Conservation (phyloP, 2,888 invertebrate genomes). For the Ernsta delagoae region DNA sequence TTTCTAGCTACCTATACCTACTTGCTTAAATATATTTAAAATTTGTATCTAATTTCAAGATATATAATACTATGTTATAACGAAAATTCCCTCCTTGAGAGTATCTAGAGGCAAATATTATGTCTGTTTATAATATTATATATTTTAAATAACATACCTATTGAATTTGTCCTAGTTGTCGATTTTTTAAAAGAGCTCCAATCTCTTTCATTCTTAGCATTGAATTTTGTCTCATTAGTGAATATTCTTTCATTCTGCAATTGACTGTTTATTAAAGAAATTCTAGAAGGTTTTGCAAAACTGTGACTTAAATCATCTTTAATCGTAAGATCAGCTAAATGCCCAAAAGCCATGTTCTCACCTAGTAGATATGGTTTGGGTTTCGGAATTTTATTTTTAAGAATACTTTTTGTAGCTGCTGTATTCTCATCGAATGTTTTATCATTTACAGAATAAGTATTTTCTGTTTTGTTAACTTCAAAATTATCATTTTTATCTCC, state of each 20-base stretch:
- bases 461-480: conserved; percentile 49
- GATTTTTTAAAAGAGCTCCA: conserved; percentile 49
- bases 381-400: conserved; percentile 90
- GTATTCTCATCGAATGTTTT: conserved; percentile 75
- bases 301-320: conserved; percentile 47
- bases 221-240: conserved; percentile 52
- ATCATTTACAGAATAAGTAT: conserved; percentile 52
- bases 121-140: conserved; percentile 4
- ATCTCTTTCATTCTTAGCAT: conserved; percentile 49
- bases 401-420: conserved; percentile 87
- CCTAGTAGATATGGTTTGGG: conserved; percentile 91
- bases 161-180: conserved; percentile 59
- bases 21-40: too few relatives aligned
- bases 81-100: too few relatives aligned
- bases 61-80: too few relatives aligned
- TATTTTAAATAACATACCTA: conserved; percentile 54
- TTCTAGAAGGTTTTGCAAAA: conserved; percentile 56
- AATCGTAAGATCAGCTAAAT: conserved; percentile 44
- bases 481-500: conserved; percentile 74
- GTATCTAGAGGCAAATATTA: too few relatives aligned
- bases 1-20: too few relatives aligned
- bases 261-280: conserved; percentile 72
- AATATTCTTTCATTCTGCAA: conserved; percentile 58
- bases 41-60: too few relatives aligned
- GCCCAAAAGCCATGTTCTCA: conserved; percentile 85